phyloP scores from a whole-genome alignment of 2,888 invertebrate species.

The Leucoptera coffeella region DNA sequence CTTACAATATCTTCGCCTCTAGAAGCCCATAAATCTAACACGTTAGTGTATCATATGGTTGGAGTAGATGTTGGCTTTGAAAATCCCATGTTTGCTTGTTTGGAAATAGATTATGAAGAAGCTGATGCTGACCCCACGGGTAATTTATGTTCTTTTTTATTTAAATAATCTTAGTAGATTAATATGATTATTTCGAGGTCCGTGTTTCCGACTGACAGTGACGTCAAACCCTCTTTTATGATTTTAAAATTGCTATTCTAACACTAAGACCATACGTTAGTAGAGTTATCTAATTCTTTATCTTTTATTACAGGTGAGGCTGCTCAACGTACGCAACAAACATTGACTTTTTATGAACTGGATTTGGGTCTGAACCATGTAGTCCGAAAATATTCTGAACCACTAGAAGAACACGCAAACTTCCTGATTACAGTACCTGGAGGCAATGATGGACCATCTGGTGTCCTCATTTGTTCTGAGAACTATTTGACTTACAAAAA shows the following conservation, averaged over 20 bases:
- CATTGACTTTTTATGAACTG: conserved; percentile 95
- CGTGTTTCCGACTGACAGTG: conserved; percentile 42
- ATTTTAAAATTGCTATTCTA: no score
- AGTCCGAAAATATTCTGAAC: conserved; percentile 96
- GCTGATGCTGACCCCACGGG: conserved; percentile 91
- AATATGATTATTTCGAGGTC: conserved; percentile 41
- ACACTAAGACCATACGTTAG: no score
- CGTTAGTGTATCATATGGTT: conserved; percentile 95
- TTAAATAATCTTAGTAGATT: conserved; percentile 14
- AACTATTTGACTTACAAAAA: conserved; percentile 99
- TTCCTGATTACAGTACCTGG: conserved; percentile 98
- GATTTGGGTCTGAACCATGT: conserved; percentile 98
- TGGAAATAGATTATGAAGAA: conserved; percentile 99
- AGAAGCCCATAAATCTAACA: conserved; percentile 99
- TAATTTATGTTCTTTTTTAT: conserved; percentile 12
- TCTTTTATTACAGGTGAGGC: conserved; percentile 69
- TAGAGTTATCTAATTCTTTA: no score
- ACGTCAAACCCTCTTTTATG: conserved; percentile 26
- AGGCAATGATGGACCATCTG: conserved; percentile 97
- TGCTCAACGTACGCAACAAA: conserved; percentile 92
- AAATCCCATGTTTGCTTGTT: conserved; percentile 98
- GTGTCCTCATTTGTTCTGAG: conserved; percentile 97
- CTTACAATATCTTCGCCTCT: conserved; percentile 97
- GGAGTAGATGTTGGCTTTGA: conserved; percentile 99
- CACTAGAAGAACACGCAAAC: conserved; percentile 96